Evolutionary conservation across 2,797 vertebrate species (phyloP).

Genomic region (Uromys caudimaculatus): DNA sequence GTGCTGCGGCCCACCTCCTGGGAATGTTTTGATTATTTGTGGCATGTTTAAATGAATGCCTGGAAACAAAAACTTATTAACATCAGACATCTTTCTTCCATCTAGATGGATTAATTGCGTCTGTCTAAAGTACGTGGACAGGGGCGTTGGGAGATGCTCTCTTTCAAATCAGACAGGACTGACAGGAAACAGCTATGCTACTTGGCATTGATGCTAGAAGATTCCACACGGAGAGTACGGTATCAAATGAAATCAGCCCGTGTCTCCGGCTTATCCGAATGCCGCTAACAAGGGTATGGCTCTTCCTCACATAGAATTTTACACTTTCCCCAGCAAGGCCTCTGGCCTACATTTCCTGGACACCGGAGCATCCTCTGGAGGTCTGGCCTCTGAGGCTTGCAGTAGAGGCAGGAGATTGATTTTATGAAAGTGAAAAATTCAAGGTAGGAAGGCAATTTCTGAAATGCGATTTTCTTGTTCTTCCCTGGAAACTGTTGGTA

Average conservation of each 20-base stretch:
- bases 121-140: background rate
- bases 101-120: constrained; percentile 3
- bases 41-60: background rate
- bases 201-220: background rate
- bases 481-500: constrained; percentile 36
- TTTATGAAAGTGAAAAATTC: constrained; percentile 33
- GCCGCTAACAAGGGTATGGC: background rate
- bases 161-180: background rate
- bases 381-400: constrained; percentile 46
- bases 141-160: background rate
- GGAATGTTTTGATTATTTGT: background rate
- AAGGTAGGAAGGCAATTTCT: constrained; percentile 20
- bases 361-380: constrained; percentile 17
- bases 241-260: background rate
- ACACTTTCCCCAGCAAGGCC: background rate
- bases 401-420: constrained; percentile 16
- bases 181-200: background rate
- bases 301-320: constrained; percentile 58
- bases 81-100: background rate
- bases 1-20: background rate
- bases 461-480: background rate
- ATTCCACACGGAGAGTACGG: background rate
- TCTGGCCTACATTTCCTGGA: constrained; percentile 41
- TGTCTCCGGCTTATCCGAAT: background rate
- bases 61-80: constrained; percentile 46